phyloP scores from a whole-genome alignment of 2,797 vertebrate genomes.

The Uromys caudimaculatus region DNA sequence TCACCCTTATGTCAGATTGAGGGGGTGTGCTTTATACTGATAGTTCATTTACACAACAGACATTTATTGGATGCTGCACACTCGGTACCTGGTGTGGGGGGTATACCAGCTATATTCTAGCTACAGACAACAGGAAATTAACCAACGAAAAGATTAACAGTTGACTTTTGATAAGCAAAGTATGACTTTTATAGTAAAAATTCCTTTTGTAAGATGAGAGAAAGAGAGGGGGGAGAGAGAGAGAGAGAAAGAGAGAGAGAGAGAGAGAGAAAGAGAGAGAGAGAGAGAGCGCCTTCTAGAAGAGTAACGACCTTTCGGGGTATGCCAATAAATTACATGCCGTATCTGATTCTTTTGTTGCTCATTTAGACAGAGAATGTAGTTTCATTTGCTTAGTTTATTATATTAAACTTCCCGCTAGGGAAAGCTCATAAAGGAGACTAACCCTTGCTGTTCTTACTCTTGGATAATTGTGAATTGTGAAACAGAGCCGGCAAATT shows the following conservation, averaged over 20 bases:
- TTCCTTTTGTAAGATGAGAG: background rate
- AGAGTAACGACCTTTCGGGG: background rate
- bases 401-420: background rate
- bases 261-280: background rate
- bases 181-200: background rate
- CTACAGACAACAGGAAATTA: background rate
- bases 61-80: background rate
- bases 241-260: too few species aligned
- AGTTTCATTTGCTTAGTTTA: background rate
- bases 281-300: background rate
- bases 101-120: background rate
- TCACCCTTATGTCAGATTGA: background rate
- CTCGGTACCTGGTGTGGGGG: background rate
- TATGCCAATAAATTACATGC: conserved; percentile 58
- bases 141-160: background rate
- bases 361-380: conserved; percentile 65
- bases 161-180: conserved; percentile 35
- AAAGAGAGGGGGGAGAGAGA: too few species aligned
- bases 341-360: conserved; percentile 58
- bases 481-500: background rate
- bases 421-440: background rate
- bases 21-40: background rate
- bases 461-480: background rate
- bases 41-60: background rate
- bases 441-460: background rate